Base-by-base conservation (phyloP, 2,113 vertebrate genomes). In the Lamprotornis superbus region DNA sequence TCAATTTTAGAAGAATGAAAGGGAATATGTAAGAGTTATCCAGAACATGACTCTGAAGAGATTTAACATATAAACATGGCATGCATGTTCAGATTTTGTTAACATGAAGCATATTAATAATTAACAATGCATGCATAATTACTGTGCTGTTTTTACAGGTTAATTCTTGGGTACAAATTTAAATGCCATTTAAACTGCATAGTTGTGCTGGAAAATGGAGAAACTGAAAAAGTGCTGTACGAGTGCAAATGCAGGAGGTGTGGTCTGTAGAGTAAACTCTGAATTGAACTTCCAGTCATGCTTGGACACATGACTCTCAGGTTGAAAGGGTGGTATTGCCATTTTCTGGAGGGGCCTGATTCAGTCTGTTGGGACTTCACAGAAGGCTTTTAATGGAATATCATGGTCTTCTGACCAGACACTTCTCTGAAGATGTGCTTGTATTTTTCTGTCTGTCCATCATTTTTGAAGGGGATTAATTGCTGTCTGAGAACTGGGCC, bases 321-420 rank as follows among this genome's bases (percentile, higher is more conserved):
- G 27, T 55, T 81, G 19, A 44, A 81, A 44, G 23, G 27, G 3
- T 30, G 27, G 19, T 28, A 42, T 35, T 92, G 44, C 24, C 15
- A 0, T 68, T 60, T 84, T 40, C 49, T 89, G 56, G 21, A 76
- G 42, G 27, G 17, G 28, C 31, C 31, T 33, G 44, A 55, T 67
- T 21, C 31, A 56, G 21, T 31, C 18, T 65, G 8, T 1, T 87
- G 18, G 63, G 33, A 42, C n/a, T 79, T 46, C 30, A 11, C 8
- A 7, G 57, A 53, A 33, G 46, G 35, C 15, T 80, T 70, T n/a
- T 8, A 33, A 5, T 57, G 63, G 24, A 74, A 3, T 81, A 14
- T 33, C 39, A 12, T 0, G 0, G 6, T 39, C 4, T 90, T 65
- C 30, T 69, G 46, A 28, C 27, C 23, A 57, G 70, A 11, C 1